Evolutionary conservation across 1,140 invertebrate species (phyloP).

Genomic region (Hylaeus anthracinus): DNA sequence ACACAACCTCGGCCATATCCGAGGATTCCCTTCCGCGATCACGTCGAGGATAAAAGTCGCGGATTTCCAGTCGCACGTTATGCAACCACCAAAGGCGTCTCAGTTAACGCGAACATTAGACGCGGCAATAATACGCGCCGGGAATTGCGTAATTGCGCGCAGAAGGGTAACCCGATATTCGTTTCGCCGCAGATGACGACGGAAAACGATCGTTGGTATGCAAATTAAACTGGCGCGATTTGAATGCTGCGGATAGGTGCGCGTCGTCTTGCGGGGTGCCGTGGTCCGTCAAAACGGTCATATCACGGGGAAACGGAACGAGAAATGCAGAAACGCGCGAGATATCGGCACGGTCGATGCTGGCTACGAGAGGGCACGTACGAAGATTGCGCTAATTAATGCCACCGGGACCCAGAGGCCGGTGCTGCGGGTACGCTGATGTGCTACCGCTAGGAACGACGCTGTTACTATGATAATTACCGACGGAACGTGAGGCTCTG

Average conservation of each 20-base stretch:
- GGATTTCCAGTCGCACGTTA: too few species aligned
- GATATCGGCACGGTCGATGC: slow-evolving; percentile 41
- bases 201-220: not conserved
- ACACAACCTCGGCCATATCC: too few species aligned
- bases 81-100: too few species aligned
- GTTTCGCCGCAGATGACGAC: not conserved
- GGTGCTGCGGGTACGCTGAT: slow-evolving; percentile 61
- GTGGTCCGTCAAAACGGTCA: slow-evolving; percentile 1
- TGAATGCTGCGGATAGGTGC: not conserved
- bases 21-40: too few species aligned
- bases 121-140: not conserved
- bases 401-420: slow-evolving; percentile 56
- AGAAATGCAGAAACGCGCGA: slow-evolving; percentile 36
- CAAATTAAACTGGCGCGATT: slow-evolving; percentile 3
- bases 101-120: slow-evolving; percentile 7
- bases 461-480: slow-evolving; percentile 73
- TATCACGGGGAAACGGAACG: slow-evolving; percentile 5
- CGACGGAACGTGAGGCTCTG: slow-evolving; percentile 67
- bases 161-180: not conserved
- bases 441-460: slow-evolving; percentile 63
- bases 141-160: not conserved
- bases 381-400: slow-evolving; percentile 71
- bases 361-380: slow-evolving; percentile 54
- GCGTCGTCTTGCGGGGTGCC: not conserved
- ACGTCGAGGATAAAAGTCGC: too few species aligned